phyloP scores from a whole-genome alignment of 1,140 invertebrate species.

The Achroia grisella region DNA sequence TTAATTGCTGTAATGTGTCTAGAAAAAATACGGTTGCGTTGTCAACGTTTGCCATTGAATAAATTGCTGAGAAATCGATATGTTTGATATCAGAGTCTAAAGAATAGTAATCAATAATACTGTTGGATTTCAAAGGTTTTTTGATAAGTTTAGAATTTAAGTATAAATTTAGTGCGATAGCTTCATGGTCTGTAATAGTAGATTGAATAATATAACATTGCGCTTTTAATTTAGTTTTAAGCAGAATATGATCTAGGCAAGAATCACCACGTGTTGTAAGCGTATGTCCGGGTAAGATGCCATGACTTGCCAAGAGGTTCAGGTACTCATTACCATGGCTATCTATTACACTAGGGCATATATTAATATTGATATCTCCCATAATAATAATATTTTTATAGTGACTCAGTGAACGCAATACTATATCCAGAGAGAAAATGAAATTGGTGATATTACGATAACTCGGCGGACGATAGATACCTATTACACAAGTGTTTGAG shows the following conservation, averaged over 20 bases:
- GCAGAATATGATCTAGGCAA: slow-evolving; percentile 7
- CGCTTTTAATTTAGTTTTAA: background rate
- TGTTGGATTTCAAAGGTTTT: background rate
- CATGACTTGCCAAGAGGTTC: slow-evolving; percentile 5
- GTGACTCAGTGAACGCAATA: background rate
- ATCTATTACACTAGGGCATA: background rate
- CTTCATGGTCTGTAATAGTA: background rate
- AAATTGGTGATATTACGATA: background rate
- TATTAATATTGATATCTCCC: slow-evolving; percentile 6
- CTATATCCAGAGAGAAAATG: background rate
- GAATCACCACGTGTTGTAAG: background rate
- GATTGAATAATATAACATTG: background rate
- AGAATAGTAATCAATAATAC: background rate
- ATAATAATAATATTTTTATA: background rate
- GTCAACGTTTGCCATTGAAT: no score
- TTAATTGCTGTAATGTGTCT: background rate
- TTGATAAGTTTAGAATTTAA: background rate
- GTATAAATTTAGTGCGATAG: background rate
- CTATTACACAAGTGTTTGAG: background rate
- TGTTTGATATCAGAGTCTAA: slow-evolving; percentile 6
- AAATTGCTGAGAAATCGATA: background rate
- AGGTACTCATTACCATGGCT: background rate
- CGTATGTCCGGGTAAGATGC: slow-evolving; percentile 5
- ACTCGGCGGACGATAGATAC: slow-evolving; percentile 12
- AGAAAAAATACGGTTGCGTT: background rate